phyloP scores from a whole-genome alignment of 1,140 invertebrate species.

The Mylabris phalerata region DNA sequence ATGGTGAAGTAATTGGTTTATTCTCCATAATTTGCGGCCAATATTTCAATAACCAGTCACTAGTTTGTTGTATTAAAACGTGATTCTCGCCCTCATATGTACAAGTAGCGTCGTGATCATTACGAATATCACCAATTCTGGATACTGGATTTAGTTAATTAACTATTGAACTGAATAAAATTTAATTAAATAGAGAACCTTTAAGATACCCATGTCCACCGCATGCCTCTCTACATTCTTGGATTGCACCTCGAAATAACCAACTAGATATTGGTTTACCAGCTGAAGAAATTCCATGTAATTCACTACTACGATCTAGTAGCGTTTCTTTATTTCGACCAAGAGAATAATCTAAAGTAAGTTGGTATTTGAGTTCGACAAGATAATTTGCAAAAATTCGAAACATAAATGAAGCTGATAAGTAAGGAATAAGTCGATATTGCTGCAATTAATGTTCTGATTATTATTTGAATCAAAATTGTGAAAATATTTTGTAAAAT shows the following conservation, averaged over 20 bases:
- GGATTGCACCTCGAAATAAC: slow-evolving; percentile 75
- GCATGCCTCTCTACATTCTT: slow-evolving; percentile 87
- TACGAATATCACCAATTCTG: slow-evolving; percentile 71
- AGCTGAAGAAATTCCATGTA: slow-evolving; percentile 85
- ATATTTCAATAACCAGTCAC: slow-evolving; percentile 78
- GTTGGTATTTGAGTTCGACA: slow-evolving; percentile 20
- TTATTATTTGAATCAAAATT: background rate
- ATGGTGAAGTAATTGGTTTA: slow-evolving; percentile 48
- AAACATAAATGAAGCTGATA: slow-evolving; percentile 58
- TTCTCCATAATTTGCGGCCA: slow-evolving; percentile 47
- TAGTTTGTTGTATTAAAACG: slow-evolving; percentile 88
- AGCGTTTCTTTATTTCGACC: slow-evolving; percentile 29
- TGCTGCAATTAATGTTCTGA: slow-evolving; percentile 53
- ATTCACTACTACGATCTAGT: slow-evolving; percentile 56
- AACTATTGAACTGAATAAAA: slow-evolving; percentile 35
- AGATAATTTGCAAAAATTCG: slow-evolving; percentile 70
- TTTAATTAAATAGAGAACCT: slow-evolving; percentile 37
- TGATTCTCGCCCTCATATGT: slow-evolving; percentile 97
- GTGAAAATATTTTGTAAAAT: slow-evolving; percentile 30
- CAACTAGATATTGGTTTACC: slow-evolving; percentile 83
- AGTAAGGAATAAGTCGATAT: slow-evolving; percentile 84
- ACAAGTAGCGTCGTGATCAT: slow-evolving; percentile 84
- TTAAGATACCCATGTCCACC: slow-evolving; percentile 77
- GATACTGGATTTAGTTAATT: slow-evolving; percentile 44
- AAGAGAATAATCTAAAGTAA: slow-evolving; percentile 30